Base-by-base conservation (phyloP, 2,113 vertebrate species). In the Hippoglossus stenolepis region DNA sequence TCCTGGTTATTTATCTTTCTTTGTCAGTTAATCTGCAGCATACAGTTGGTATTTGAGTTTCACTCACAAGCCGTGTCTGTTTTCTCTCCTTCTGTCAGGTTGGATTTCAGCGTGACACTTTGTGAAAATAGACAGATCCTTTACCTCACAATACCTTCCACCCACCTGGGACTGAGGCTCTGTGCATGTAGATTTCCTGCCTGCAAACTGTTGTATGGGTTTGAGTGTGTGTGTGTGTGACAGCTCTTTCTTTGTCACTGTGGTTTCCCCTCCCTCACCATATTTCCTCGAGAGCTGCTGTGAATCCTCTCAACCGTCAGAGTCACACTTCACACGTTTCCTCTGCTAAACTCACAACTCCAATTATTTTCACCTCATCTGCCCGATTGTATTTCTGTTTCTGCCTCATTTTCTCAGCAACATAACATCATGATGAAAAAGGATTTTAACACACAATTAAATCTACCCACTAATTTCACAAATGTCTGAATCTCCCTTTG, bases 101-200 rank as follows among this genome's bases (percentile, higher is more conserved):
- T 95, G 94, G 45, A 95, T 71, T 93, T 92, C 79, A 85, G 91
- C 0, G 2, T 93, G 56, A 86, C 90, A 60, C 86, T 90, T 51
- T 95, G 93, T 93, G 89, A 69, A 89, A 94, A 0, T 86, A 88
- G 81, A 82, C 93, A 84, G 90, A 90, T 78, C 86, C 93, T 17
- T 91, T 21, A 92, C 83, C 45, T 85, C 85, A 4, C 87, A 94
- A 80, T 96, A 92, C 64, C 28, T 96, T 73, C 90, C 95, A 49
- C 93, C 82, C 3, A 95, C 90, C 80, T 97, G 96, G 95, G 90
- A 89, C 45, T 49, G 45, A 18, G 45, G 45, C 45, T 15, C 45
- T 18, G 45, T 49, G 13, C 15, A 49, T 49, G 45, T 18, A 18
- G 45, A 18, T 49, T 6, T 43, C 40, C 40, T 43, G 40, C 40